Conservation (phyloP, 2,797 vertebrate genomes). For the Gobio occitaniae region DNA sequence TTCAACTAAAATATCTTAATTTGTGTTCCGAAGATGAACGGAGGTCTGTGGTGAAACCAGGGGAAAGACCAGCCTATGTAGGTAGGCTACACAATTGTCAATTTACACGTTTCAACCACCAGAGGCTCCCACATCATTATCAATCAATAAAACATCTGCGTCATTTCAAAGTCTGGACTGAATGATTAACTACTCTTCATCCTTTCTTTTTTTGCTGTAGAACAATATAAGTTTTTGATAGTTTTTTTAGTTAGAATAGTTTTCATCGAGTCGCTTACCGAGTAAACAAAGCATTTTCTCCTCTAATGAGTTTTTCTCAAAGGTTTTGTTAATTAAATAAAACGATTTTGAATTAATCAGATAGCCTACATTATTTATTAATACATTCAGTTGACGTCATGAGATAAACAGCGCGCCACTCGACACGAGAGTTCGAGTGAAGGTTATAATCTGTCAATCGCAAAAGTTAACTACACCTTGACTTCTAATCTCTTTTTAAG, state of each 20-base stretch:
- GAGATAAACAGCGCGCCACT: background rate
- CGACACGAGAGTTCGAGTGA: background rate
- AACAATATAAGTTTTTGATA: background rate
- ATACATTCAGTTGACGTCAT: no score
- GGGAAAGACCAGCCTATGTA: background rate
- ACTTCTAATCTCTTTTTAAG: background rate
- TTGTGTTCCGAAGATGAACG: no score
- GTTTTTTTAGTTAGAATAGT: background rate
- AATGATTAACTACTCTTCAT: background rate
- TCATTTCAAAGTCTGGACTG: background rate
- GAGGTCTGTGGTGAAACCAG: no score
- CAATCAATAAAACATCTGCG: background rate
- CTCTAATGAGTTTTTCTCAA: background rate
- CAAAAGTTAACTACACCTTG: background rate
- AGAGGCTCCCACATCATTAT: constrained; percentile 32
- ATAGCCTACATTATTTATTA: no score
- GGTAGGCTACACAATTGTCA: no score
- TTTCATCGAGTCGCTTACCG: background rate
- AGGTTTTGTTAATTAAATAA: background rate
- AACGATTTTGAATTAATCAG: background rate
- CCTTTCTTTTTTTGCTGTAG: background rate
- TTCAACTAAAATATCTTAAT: no score
- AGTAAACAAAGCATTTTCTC: background rate
- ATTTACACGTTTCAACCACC: constrained; percentile 18
- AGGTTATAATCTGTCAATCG: background rate